phyloP scores from a whole-genome alignment of 92 coral and sea anemone genomes.

The Palythoa grandiflora region DNA sequence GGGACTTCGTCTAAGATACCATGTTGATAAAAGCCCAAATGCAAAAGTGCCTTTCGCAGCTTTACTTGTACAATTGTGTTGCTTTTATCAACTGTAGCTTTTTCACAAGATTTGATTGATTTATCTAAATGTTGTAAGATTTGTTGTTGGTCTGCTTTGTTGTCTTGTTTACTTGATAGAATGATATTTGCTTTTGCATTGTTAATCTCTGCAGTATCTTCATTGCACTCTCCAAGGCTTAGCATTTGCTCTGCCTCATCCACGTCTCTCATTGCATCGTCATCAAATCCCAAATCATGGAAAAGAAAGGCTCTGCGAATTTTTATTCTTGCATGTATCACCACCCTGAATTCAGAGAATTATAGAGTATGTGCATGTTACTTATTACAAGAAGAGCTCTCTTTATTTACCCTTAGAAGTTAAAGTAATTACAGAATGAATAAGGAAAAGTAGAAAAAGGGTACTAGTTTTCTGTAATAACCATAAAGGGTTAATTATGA shows the following conservation, averaged over 20 bases:
- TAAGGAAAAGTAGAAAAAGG: no score
- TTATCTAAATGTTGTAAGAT: conserved; percentile 38
- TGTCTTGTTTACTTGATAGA: conserved; percentile 33
- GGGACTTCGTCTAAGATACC: conserved; percentile 58
- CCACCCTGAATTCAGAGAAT: conserved; percentile 18
- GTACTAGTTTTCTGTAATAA: no score
- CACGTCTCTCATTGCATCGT: conserved; percentile 52
- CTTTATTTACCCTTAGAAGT: background rate
- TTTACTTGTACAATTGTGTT: conserved; percentile 32
- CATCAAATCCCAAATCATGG: conserved; percentile 41
- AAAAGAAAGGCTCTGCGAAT: conserved; percentile 34
- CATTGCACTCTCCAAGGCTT: conserved; percentile 42
- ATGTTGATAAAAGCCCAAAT: conserved; percentile 59
- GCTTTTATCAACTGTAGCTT: conserved; percentile 54
- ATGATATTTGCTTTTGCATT: conserved; percentile 46
- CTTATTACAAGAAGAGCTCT: background rate
- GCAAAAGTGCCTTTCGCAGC: conserved; percentile 53
- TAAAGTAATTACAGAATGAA: no score
- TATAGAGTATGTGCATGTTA: background rate
- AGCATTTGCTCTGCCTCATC: conserved; percentile 60
- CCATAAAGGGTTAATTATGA: no score
- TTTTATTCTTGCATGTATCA: conserved; percentile 53
- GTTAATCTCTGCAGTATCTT: conserved; percentile 51
- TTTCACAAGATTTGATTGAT: conserved; percentile 26
- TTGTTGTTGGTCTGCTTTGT: background rate